Conservation (phyloP, 2,888 invertebrate genomes). For the Helobdella robusta region DNA sequence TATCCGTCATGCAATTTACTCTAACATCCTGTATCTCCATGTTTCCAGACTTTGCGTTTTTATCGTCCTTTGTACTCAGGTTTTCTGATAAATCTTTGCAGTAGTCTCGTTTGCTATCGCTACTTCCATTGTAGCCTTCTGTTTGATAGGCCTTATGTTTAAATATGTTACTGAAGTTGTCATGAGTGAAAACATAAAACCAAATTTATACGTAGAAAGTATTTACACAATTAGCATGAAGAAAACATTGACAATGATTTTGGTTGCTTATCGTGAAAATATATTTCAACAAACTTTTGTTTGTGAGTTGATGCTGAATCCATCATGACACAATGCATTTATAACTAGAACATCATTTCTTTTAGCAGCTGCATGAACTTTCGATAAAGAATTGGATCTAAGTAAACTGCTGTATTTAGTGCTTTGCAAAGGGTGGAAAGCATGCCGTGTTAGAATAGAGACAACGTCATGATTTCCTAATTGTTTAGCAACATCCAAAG, state of each 20-base stretch:
- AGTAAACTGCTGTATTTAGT: not conserved
- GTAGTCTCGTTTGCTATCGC: too few species aligned
- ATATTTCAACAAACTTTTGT: conserved; percentile 1
- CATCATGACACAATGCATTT: conserved; percentile 8
- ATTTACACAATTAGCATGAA: not conserved
- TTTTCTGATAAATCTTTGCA: too few species aligned
- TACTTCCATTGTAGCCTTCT: too few species aligned
- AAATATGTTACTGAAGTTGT: too few species aligned
- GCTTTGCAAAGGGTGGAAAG: not conserved
- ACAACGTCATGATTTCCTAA: conserved; percentile 13
- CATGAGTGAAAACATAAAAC: not conserved
- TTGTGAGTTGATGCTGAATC: conserved; percentile 8
- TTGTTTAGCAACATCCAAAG: conserved; percentile 27
- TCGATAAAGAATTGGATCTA: conserved; percentile 19
- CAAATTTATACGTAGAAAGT: not conserved
- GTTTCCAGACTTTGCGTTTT: too few species aligned
- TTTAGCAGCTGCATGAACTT: conserved; percentile 28
- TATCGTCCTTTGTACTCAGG: too few species aligned
- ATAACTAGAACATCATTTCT: conserved; percentile 19
- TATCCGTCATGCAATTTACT: too few species aligned
- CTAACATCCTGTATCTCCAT: too few species aligned
- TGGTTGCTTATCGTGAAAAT: not conserved
- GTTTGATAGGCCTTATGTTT: too few species aligned
- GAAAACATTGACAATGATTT: not conserved
- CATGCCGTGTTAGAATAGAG: not conserved